Base-by-base conservation (phyloP, 2,888 invertebrate genomes). In the Chrysolina haemoptera region DNA sequence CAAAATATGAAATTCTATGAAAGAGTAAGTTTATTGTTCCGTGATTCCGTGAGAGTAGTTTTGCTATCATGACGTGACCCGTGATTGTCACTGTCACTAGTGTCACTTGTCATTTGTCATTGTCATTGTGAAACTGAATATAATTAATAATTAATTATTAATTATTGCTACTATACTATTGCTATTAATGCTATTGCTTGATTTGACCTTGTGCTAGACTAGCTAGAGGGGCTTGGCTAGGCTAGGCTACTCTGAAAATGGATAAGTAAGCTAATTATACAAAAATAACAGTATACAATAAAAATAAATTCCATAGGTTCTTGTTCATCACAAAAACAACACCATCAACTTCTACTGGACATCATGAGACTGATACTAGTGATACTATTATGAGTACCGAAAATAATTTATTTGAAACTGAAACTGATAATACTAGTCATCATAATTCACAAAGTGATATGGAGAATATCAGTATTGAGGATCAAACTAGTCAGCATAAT, bases 271-370 rank as follows among this genome's bases (percentile, higher is more conserved):
- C 10, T 53, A n/a, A n/a, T n/a, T n/a, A 53, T 18, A 53, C 5
- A 53, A 53, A 53, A 53, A 53, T 53, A 53, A 53, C 16, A 53
- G 14, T 53, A 53, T n/a, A 14, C 20, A 53, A 53, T n/a, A n/a
- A 53, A 53, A 53, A 53, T 53, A 53, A 53, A 53, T 53, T 53
- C 16, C 53, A 53, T 53, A 53, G 53, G 53, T 53, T 53, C 53
- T 6, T 48, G 48, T 48, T 48, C 48, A 48, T 53, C n/a, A 53
- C 16, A 0, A 53, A 53, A 53, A 53, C 11, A 18, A 20, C 53
- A 53, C n/a, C 53, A 53, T 53, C 53, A 53, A n/a, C n/a, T 53
- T 53, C 53, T 53, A 53, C 53, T 53, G 20, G 14, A 18, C 18
- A n/a, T 18, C 53, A 53, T 53, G n/a, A 53, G 20, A 53, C 53